Evolutionary conservation across 1,140 invertebrate species (phyloP), one percentile per base, ranked within the genome.

Genomic region (Heliconius hewitsoni): DNA sequence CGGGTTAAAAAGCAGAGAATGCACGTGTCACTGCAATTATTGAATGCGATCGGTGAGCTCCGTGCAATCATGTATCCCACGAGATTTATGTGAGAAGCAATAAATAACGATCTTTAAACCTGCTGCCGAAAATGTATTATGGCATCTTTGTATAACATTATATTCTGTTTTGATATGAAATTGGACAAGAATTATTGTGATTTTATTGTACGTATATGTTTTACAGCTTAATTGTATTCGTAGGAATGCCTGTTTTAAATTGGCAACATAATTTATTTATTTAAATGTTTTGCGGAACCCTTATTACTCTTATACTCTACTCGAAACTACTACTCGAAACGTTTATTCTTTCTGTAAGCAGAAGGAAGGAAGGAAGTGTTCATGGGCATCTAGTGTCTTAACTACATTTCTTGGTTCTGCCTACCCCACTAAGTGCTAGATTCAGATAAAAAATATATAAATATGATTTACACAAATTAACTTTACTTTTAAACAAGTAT

Each of bases 71-170:
- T 46, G 77, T 55, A 37, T 66, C 50, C 60, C 16, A 80, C 66
- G 70, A 80, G 74, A 80, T 80, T 80, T 80, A 80, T 80, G 78
- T 80, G 78, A 80, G 78, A 80, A 80, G 74, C 74, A 76, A 80
- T 80, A 80, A 80, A 80, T 80, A 73, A 73, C 18, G 72, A n/a
- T 70, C 52, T 74, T 60, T 50, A 57, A 27, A 30, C 77, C 57
- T 42, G 57, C 16, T 70, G 72, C 77, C 27, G 73, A 79, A 78
- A 66, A 66, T 66, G 4, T 66, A 66, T 52, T 19, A 19, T 27
- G 60, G 60, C 23, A 13, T 27, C 27, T 66, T 66, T 66, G 60
- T 66, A 30, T 30, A 30, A 30, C 2, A 30, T 66, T 66, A 27
- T 30, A 19, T 66, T 66, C 60, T 30, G 27, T 30, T 16, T 66